Evolutionary conservation across 2,797 vertebrate species (phyloP).

Genomic region (Neoniphon sammara): DNA sequence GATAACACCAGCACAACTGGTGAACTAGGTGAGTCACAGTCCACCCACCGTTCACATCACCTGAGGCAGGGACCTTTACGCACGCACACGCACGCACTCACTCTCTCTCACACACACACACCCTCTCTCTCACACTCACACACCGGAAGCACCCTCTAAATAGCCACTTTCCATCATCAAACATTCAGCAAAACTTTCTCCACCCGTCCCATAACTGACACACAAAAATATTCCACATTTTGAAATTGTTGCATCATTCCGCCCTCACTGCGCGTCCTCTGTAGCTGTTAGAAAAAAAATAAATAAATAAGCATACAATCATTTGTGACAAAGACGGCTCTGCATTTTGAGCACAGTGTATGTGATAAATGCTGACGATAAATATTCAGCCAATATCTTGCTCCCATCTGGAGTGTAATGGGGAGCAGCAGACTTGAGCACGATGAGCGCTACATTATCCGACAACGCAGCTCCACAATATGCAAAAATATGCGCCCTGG

Average conservation of each 20-base stretch:
- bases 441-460: slow-evolving; percentile 47
- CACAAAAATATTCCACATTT: background rate
- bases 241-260: slow-evolving; percentile 1
- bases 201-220: slow-evolving; percentile 37
- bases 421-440: slow-evolving; percentile 39
- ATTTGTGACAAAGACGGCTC: slow-evolving; percentile 24
- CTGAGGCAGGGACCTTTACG: slow-evolving; percentile 47
- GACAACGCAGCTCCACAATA: slow-evolving; percentile 40
- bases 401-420: slow-evolving; percentile 52
- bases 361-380: slow-evolving; percentile 34
- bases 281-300: no score
- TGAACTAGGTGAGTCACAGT: slow-evolving; percentile 70
- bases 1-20: slow-evolving; percentile 57
- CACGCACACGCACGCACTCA: slow-evolving; percentile 4
- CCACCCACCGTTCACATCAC: slow-evolving; percentile 65
- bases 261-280: slow-evolving; percentile 6
- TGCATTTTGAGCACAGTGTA: slow-evolving; percentile 6
- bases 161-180: slow-evolving; percentile 16
- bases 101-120: slow-evolving; percentile 9
- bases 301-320: background rate
- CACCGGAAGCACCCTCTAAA: slow-evolving; percentile 9
- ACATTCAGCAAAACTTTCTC: slow-evolving; percentile 62
- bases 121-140: background rate
- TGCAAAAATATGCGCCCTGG: slow-evolving; percentile 58
- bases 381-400: slow-evolving; percentile 43